A percentile compares a stretch with the other conserved stretches of the same genome.
Evolutionary conservation across 2,797 vertebrate species (phyloP).

Genomic region (Sebastes nivosus): DNA sequence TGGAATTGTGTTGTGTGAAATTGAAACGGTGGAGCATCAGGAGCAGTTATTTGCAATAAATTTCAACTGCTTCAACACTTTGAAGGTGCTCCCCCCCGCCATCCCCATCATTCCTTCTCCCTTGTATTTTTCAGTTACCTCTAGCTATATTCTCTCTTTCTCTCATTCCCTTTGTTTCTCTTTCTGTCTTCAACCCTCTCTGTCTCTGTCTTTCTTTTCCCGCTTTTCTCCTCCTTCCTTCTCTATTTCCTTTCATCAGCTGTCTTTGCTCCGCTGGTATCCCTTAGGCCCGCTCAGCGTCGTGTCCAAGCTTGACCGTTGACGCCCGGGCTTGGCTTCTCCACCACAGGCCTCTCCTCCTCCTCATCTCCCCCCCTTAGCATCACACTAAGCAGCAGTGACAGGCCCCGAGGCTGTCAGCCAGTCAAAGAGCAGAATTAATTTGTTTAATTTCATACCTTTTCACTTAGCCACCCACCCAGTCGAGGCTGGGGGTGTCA

Average conservation of each 20-base stretch:
- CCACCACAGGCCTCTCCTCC: conserved; percentile 40
- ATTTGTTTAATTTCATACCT: conserved; percentile 84
- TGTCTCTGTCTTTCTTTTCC: conserved; percentile 10
- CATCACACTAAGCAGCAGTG: conserved; percentile 65
- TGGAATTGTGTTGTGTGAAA: conserved; percentile 85
- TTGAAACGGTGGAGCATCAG: conserved; percentile 82
- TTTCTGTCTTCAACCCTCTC: conserved; percentile 8
- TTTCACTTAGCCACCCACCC: conserved; percentile 65
- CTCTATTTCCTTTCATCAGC: conserved; percentile 8
- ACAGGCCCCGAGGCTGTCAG: conserved; percentile 60
- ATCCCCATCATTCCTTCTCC: background rate
- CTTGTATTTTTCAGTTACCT: conserved; percentile 10
- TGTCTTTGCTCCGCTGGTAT: conserved; percentile 40
- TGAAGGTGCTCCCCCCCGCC: background rate
- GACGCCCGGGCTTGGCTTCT: conserved; percentile 53
- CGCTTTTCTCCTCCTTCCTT: background rate
- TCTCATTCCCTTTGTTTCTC: background rate
- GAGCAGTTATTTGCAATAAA: conserved; percentile 81
- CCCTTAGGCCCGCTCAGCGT: conserved; percentile 52
- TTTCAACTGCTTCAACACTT: conserved; percentile 64
- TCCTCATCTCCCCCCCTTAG: conserved; percentile 5
- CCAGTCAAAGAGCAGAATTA: conserved; percentile 73
- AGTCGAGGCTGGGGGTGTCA: conserved; percentile 49
- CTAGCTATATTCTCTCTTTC: background rate
- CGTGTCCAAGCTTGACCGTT: conserved; percentile 65